A percentile compares a stretch with the other conserved stretches of the same genome.
Evolutionary conservation across 2,888 invertebrate genomes (phyloP).

Genomic region (Troilus luridus): DNA sequence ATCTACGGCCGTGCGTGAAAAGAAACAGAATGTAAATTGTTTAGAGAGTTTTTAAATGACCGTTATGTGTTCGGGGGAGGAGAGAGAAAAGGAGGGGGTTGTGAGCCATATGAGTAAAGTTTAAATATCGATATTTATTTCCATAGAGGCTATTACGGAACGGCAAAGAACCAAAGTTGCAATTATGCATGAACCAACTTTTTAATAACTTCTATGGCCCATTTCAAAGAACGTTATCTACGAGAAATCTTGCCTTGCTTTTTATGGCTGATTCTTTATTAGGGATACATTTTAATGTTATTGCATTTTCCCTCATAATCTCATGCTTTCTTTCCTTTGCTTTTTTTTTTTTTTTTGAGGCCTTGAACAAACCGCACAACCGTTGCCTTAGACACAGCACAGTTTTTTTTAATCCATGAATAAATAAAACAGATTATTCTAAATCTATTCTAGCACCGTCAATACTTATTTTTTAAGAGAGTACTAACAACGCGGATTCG

Average conservation of each 20-base stretch:
- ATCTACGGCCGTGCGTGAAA: constrained; percentile 46
- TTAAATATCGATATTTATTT: constrained; percentile 48
- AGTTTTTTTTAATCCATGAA: no score
- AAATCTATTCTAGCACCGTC: no score
- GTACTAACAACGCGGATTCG: no score
- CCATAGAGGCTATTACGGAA: not conserved
- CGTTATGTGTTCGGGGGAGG: not conserved
- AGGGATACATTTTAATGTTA: constrained; percentile 24
- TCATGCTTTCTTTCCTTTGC: not conserved
- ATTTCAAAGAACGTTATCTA: constrained; percentile 24
- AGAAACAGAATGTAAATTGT: constrained; percentile 46
- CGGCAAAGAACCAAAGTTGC: constrained; percentile 27
- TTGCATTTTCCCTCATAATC: not conserved
- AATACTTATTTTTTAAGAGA: no score
- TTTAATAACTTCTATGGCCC: constrained; percentile 43
- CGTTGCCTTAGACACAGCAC: no score
- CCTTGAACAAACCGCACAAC: no score
- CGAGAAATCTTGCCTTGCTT: constrained; percentile 35
- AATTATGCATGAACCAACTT: constrained; percentile 41
- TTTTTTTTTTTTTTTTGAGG: not conserved
- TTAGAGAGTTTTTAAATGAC: constrained; percentile 47
- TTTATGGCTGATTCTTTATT: constrained; percentile 12
- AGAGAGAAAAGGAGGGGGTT: not conserved
- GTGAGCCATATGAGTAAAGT: constrained; percentile 43
- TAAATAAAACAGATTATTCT: no score